A percentile compares a stretch with the other conserved stretches of the same genome.
Evolutionary conservation across 2,888 invertebrate genomes (phyloP).

Genomic region (Criorhina ranunculi): DNA sequence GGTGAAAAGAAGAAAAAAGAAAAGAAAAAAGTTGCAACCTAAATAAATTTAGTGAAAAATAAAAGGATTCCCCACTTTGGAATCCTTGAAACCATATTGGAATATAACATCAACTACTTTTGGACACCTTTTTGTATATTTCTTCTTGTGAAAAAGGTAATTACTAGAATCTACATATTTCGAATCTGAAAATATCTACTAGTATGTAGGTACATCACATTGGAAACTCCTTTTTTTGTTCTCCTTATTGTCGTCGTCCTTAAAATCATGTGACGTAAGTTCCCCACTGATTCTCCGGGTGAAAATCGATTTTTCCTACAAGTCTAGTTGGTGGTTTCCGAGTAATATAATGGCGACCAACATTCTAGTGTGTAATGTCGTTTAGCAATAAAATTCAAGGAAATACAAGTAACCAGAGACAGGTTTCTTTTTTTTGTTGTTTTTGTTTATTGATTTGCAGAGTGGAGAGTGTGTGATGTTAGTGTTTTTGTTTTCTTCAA

Average conservation of each 20-base stretch:
- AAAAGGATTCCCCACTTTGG: constrained; percentile 47
- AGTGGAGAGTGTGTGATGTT: constrained; percentile 17
- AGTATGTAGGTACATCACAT: neutral
- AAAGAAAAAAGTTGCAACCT: constrained; percentile 3
- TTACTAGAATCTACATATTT: neutral
- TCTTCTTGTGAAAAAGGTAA: constrained; percentile 71
- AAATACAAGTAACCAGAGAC: constrained; percentile 41
- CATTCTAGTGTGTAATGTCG: constrained; percentile 68
- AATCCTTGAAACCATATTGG: constrained; percentile 58
- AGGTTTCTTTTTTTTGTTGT: constrained; percentile 51
- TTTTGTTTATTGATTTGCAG: constrained; percentile 65
- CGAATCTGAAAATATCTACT: neutral
- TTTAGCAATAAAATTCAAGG: constrained; percentile 61
- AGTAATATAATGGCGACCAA: constrained; percentile 71
- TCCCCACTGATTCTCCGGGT: constrained; percentile 28
- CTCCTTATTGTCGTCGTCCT: constrained; percentile 19
- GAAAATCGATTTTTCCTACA: constrained; percentile 73
- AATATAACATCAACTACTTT: constrained; percentile 48
- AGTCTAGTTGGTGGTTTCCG: constrained; percentile 36
- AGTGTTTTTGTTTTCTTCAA: constrained; percentile 27
- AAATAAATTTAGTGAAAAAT: constrained; percentile 23
- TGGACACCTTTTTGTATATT: constrained; percentile 28
- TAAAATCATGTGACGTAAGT: constrained; percentile 70
- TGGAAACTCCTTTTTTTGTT: constrained; percentile 19
- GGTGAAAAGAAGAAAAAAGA: constrained; percentile 59